Evolutionary conservation across 2,113 vertebrate genomes (phyloP), one percentile per base, ranked within the genome.

Genomic region (Pedionomus torquatus): DNA sequence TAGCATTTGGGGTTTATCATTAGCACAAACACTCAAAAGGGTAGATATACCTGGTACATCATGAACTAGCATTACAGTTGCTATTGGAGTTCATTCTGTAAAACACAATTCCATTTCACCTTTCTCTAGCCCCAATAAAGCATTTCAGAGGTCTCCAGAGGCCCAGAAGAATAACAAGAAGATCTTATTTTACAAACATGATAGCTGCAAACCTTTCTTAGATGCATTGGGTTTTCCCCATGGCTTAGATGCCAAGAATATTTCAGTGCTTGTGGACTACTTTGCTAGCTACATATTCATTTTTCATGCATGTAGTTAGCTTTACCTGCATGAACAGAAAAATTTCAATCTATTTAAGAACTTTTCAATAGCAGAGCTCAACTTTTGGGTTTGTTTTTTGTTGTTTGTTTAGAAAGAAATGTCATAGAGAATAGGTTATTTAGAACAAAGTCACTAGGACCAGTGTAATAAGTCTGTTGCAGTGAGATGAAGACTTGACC

Each of bases 171-270:
- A 90, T 88, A 82, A 88, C 63, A 92, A 83, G 5, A 96, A 75
- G 37, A 71, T 52, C 49, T 76, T 80, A 92, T 92, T 92, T 92
- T 93, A 79, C 52, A 83, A 65, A 81, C 61, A n/a, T 92, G 88
- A 81, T 75, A 66, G 90, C 87, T 93, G 65, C 65, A 94, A 81
- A 92, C 35, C n/a, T 86, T 57, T 92, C n/a, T 74, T 72, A 95
- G 76, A 79, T 57, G 26, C 76, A 68, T 8, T 39, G 41, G 52
- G 15, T 76, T 96, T 95, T 91, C 91, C 93, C 95, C 63, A 63
- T 21, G 65, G 83, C n/a, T 94, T 75, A 83, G 39, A 66, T 64
- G 72, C 48, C 57, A 87, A 63, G 64, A 90, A 82, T 86, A 80
- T 78, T 93, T 84, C 76, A 30, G 33, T 81, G 64, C 30, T 81